Evolutionary conservation across 2,888 invertebrate genomes (phyloP).

Genomic region (Oscheius sp.): DNA sequence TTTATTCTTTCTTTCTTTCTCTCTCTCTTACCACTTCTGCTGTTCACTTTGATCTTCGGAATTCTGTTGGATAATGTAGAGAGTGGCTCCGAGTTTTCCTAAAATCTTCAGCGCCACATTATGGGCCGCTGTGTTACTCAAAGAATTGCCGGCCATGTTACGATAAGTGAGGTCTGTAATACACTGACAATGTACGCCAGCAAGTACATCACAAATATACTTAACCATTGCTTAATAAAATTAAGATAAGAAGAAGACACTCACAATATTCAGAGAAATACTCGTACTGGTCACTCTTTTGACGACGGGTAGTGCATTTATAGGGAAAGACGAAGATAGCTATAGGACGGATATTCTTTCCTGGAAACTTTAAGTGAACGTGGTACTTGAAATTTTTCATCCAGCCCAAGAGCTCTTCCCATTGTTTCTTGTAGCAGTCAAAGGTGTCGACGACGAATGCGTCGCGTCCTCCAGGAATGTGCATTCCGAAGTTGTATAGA

Average conservation of each 20-base stretch:
- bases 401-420: neutral
- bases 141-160: neutral
- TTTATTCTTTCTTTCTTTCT: too few species aligned
- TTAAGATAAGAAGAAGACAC: neutral
- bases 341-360: neutral
- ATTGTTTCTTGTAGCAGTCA: neutral
- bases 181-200: conserved; percentile 10
- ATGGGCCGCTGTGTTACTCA: conserved; percentile 10
- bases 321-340: conserved; percentile 13
- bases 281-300: neutral
- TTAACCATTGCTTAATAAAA: conserved; percentile 22
- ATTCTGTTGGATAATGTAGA: conserved; percentile 22
- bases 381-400: neutral
- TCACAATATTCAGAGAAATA: conserved; percentile 11
- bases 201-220: conserved; percentile 20
- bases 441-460: neutral
- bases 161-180: neutral
- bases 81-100: conserved; percentile 35
- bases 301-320: neutral
- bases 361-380: neutral
- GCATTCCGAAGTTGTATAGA: neutral
- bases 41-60: neutral
- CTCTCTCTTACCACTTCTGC: too few species aligned
- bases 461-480: neutral
- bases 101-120: conserved; percentile 33